A percentile compares a stretch with the other conserved stretches of the same genome.
Conservation (phyloP, 2,888 invertebrate species). For the Chrysopilus asiliformis region DNA sequence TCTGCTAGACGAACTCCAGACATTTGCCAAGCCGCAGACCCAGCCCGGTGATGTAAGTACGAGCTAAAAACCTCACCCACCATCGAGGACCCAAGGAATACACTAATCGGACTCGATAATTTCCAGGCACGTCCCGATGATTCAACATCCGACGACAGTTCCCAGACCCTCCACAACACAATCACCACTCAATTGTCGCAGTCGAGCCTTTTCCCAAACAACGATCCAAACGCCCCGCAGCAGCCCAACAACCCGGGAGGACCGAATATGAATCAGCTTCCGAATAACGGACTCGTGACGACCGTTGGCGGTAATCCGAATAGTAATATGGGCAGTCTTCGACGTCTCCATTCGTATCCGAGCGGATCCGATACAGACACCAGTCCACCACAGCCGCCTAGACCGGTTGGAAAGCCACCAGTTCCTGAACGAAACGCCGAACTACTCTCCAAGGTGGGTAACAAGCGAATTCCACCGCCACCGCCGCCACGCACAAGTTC, state of each 20-base stretch:
- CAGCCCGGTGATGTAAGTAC: slow-evolving; percentile 24
- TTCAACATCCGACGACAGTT: slow-evolving; percentile 36
- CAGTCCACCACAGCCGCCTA: slow-evolving; percentile 57
- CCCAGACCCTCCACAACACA: slow-evolving; percentile 34
- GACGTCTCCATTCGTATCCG: slow-evolving; percentile 72
- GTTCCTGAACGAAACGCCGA: slow-evolving; percentile 72
- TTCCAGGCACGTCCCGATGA: slow-evolving; percentile 33
- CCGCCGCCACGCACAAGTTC: slow-evolving; percentile 85
- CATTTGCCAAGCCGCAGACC: slow-evolving; percentile 61
- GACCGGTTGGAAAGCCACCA: slow-evolving; percentile 56
- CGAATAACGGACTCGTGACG: slow-evolving; percentile 37
- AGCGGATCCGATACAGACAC: slow-evolving; percentile 73
- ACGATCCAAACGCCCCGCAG: slow-evolving; percentile 21
- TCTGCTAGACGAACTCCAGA: slow-evolving; percentile 86
- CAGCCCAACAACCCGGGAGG: slow-evolving; percentile 1
- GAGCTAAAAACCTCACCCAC: background rate
- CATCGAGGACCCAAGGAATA: too few species aligned
- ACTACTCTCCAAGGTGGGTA: slow-evolving; percentile 54
- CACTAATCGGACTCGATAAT: too few species aligned
- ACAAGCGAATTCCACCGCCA: slow-evolving; percentile 73
- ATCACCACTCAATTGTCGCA: slow-evolving; percentile 36
- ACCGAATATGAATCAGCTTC: slow-evolving; percentile 36
- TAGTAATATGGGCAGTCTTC: slow-evolving; percentile 44
- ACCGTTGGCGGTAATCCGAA: slow-evolving; percentile 11
- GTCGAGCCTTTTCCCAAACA: slow-evolving; percentile 26